Percentiles rank a stretch among this genome's conserved stretches.
Conservation (phyloP, 2,888 invertebrate species). For the Drosophila maculinotata region DNA sequence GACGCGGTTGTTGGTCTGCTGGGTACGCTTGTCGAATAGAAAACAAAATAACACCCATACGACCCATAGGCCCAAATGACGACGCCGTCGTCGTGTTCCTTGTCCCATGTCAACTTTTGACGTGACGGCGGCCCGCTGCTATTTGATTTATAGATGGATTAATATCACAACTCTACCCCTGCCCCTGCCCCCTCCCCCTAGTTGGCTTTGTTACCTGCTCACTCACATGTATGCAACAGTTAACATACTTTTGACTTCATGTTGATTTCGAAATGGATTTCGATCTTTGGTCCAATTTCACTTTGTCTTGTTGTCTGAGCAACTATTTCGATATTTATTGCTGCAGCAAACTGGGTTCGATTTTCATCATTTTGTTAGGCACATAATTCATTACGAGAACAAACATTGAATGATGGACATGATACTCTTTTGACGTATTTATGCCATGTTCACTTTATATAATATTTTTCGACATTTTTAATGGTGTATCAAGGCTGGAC, state of each 20-base stretch:
- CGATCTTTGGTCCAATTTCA: slow-evolving; percentile 76
- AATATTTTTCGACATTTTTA: slow-evolving; percentile 3
- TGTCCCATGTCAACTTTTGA: slow-evolving; percentile 59
- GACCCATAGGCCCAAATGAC: slow-evolving; percentile 10
- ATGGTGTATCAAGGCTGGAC: slow-evolving; percentile 10
- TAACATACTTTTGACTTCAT: slow-evolving; percentile 56
- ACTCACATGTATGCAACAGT: slow-evolving; percentile 16
- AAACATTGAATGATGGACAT: slow-evolving; percentile 26
- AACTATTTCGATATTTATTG: slow-evolving; percentile 38
- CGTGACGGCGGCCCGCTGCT: slow-evolving; percentile 55
- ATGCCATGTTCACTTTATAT: slow-evolving; percentile 32
- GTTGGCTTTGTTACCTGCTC: slow-evolving; percentile 30
- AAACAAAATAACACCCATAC: slow-evolving; percentile 19
- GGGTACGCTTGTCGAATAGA: slow-evolving; percentile 24
- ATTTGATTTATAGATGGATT: slow-evolving; percentile 71
- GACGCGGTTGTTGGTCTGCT: slow-evolving; percentile 7
- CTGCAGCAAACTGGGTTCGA: neutral
- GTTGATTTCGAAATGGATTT: slow-evolving; percentile 74
- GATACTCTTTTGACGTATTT: slow-evolving; percentile 28
- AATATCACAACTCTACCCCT: slow-evolving; percentile 50
- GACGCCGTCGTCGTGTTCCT: slow-evolving; percentile 16
- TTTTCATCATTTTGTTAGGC: slow-evolving; percentile 12
- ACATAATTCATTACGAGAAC: slow-evolving; percentile 1
- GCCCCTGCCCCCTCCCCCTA: neutral
- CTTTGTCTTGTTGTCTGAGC: slow-evolving; percentile 48